Conservation (phyloP, 2,113 vertebrate species). For the Centropristis striata region DNA sequence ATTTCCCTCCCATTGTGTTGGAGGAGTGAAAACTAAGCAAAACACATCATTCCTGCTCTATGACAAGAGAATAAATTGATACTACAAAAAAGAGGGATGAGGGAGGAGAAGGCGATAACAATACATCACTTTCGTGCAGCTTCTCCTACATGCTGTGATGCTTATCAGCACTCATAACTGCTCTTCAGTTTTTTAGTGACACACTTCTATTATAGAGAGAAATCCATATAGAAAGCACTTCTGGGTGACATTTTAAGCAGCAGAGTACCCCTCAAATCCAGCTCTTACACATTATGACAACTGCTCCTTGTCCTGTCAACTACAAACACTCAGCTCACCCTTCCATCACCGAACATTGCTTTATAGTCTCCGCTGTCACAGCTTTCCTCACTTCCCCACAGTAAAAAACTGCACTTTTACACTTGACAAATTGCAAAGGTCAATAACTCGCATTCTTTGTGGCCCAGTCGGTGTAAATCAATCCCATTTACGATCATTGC, state of each 20-base stretch:
- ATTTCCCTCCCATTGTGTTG: slow-evolving; percentile 25
- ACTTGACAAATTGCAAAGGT: slow-evolving; percentile 44
- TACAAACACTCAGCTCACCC: slow-evolving; percentile 21
- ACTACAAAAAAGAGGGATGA: background rate
- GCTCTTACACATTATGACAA: slow-evolving; percentile 10
- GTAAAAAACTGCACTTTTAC: slow-evolving; percentile 23
- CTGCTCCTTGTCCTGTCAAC: slow-evolving; percentile 33
- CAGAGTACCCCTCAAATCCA: background rate
- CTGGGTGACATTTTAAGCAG: slow-evolving; percentile 6
- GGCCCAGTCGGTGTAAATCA: slow-evolving; percentile 53
- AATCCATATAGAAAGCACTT: slow-evolving; percentile 7
- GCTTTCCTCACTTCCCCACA: slow-evolving; percentile 18
- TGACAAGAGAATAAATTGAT: slow-evolving; percentile 13
- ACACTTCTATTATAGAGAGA: background rate
- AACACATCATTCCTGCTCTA: slow-evolving; percentile 14
- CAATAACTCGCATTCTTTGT: slow-evolving; percentile 20
- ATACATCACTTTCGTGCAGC: slow-evolving; percentile 24
- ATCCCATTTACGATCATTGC: slow-evolving; percentile 50
- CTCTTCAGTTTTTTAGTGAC: slow-evolving; percentile 8
- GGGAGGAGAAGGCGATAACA: background rate
- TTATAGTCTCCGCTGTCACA: slow-evolving; percentile 11
- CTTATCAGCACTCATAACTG: slow-evolving; percentile 1
- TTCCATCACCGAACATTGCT: slow-evolving; percentile 19
- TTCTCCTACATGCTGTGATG: background rate
- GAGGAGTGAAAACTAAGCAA: slow-evolving; percentile 45